Evolutionary conservation across 2,888 invertebrate species (phyloP), one percentile per base, ranked within the genome.

Genomic region (Limnephilus rhombicus): DNA sequence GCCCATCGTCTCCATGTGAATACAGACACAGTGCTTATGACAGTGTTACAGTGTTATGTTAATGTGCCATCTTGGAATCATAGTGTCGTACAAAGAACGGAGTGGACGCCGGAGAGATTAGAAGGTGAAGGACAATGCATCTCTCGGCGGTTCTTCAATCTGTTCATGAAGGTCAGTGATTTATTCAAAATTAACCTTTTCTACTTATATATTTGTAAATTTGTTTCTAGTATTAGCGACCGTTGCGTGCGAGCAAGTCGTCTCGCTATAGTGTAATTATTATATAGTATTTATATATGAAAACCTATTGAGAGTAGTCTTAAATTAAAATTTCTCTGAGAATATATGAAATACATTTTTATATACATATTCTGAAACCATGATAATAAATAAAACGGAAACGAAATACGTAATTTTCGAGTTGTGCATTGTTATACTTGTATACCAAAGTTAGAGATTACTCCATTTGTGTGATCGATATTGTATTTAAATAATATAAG

Each of bases 381-480:
- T 92, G 93, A 92, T 93, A 93, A 93, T 93, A 93, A 93, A 80
- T 90, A 81, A 41, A 91, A 89, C 89, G 80, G 87, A 89, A 92
- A 92, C 92, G 92, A 93, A 89, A 93, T 93, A 93, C 93, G 93
- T 93, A 93, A 93, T 93, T 93, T 92, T 93, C 90, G 85, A 93
- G 91, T 92, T 93, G 93, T 93, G 93, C 93, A 93, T 92, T 91
- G 92, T 92, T 88, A 80, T 91, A 90, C 90, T 82, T 93, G 96
- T 96, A 96, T 96, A 96, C 96, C 96, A 96, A 96, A 96, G 96
- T 95, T 96, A 96, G 96, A 94, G 95, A 95, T 93, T 92, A 93
- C 88, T 91, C 89, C 87, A 68, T 85, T 87, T 92, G 89, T 92
- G 93, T 93, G 92, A 93, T 93, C 90, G 90, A 86, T 92, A 92